Evolutionary conservation across 2,113 vertebrate species (phyloP).

Genomic region (Anser cygnoides): DNA sequence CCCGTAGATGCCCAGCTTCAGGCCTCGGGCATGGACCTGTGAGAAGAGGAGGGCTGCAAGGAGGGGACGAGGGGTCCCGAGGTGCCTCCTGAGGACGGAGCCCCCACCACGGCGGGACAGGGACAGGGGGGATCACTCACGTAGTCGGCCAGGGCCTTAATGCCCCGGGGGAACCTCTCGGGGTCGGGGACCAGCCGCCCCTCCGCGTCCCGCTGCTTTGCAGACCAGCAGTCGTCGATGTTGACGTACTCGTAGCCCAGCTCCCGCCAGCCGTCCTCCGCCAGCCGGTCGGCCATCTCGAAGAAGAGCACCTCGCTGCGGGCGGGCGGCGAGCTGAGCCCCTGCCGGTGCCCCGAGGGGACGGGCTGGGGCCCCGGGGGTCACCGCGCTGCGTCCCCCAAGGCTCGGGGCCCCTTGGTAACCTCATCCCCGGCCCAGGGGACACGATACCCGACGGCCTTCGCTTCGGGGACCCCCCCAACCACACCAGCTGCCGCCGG

Average conservation of each 20-base stretch:
- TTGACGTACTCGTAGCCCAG: constrained; percentile 87
- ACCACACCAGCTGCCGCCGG: too few relatives aligned
- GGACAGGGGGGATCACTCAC: constrained; percentile 61
- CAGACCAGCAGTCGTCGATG: constrained; percentile 95
- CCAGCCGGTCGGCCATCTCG: constrained; percentile 90
- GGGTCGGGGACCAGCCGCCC: constrained; percentile 86
- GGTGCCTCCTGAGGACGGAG: not conserved
- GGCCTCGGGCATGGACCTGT: constrained; percentile 85
- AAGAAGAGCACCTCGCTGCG: constrained; percentile 86
- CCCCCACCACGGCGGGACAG: not conserved
- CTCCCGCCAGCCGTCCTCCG: constrained; percentile 83
- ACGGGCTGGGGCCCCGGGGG: not conserved
- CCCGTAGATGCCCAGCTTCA: constrained; percentile 92
- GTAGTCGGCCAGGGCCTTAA: constrained; percentile 85
- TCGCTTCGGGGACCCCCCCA: not conserved
- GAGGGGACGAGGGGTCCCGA: rapidly evolving
- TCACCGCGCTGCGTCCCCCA: not conserved
- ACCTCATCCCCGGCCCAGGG: rapidly evolving
- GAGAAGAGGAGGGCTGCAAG: not conserved
- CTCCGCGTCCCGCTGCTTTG: constrained; percentile 73
- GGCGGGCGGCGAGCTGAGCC: not conserved
- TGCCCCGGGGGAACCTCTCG: constrained; percentile 89
- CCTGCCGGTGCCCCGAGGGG: too few relatives aligned
- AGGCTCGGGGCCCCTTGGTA: not conserved
- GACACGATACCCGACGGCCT: rapidly evolving